Evolutionary conservation across 2,797 vertebrate species (phyloP).

Genomic region (Sarcophilus harrisii): DNA sequence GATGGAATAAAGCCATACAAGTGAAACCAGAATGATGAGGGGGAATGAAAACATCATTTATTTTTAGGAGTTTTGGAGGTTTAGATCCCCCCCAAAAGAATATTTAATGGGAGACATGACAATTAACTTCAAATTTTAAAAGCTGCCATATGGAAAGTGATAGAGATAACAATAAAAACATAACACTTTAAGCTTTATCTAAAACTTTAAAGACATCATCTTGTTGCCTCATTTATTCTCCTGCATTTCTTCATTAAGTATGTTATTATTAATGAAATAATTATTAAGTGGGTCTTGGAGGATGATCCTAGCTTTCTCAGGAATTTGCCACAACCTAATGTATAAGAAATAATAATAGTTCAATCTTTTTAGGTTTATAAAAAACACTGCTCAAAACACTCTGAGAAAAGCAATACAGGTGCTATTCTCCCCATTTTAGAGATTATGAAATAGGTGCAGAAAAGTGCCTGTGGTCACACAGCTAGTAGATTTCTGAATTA

Average conservation of each 20-base stretch:
- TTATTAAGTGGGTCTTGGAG: neutral
- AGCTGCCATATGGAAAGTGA: neutral
- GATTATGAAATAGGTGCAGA: neutral
- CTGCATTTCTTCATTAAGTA: neutral
- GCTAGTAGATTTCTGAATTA: neutral
- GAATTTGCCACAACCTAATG: neutral
- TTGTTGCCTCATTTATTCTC: neutral
- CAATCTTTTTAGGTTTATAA: neutral
- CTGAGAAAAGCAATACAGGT: neutral
- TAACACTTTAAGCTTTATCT: neutral
- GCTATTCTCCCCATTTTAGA: neutral
- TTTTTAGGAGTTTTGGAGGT: neutral
- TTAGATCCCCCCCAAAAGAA: neutral
- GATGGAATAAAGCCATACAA: neutral
- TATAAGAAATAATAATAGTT: neutral
- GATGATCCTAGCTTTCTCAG: neutral
- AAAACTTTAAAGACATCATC: neutral
- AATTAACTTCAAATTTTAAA: neutral
- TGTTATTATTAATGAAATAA: no score
- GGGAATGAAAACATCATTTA: neutral
- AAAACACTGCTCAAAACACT: neutral
- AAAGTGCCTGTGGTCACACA: neutral
- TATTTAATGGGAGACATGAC: neutral
- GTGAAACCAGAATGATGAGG: neutral
- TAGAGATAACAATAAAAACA: neutral